These are phyloP conservation scores for Euleptes europaea DNA, from an alignment of 2,113 vertebrate species.

Conservation along the genomic window DNA sequence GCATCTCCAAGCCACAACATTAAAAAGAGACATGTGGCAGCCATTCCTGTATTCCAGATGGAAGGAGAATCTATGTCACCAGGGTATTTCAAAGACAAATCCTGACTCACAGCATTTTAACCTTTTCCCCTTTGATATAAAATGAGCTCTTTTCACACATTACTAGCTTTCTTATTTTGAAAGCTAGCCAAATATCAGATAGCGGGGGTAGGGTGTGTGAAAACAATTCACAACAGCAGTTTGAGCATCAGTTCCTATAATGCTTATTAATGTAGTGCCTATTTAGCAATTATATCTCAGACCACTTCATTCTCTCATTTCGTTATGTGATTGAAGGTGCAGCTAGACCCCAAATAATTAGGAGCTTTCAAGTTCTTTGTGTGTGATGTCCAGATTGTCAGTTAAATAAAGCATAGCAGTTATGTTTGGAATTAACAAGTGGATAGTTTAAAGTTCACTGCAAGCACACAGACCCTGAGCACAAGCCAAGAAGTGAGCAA, in stretches of 20 bases:
- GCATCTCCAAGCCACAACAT: constrained; percentile 51
- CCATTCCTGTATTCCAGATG: constrained; percentile 58
- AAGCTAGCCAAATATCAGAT: not conserved
- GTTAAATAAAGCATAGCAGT: not conserved
- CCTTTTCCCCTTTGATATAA: not conserved
- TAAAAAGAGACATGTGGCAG: constrained; percentile 61
- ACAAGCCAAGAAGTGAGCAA: too few relatives aligned
- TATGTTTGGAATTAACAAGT: too few relatives aligned
- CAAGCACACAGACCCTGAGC: too few relatives aligned
- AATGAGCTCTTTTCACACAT: constrained; percentile 31
- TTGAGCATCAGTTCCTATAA: accelerated
- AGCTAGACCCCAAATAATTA: not conserved
- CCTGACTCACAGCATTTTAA: not conserved
- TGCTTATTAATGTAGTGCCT: too few relatives aligned
- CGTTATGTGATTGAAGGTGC: not conserved
- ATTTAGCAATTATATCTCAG: not conserved
- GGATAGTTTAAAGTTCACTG: too few relatives aligned
- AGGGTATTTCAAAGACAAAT: not conserved
- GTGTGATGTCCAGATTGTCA: not conserved
- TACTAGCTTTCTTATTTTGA: constrained; percentile 31
- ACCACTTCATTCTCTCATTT: not conserved
- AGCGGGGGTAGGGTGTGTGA: not conserved
- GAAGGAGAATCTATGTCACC: constrained; percentile 38
- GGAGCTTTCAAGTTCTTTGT: not conserved
- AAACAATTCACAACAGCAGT: not conserved